Conservation (phyloP, 2,797 vertebrate species). For the Pampus argenteus region DNA sequence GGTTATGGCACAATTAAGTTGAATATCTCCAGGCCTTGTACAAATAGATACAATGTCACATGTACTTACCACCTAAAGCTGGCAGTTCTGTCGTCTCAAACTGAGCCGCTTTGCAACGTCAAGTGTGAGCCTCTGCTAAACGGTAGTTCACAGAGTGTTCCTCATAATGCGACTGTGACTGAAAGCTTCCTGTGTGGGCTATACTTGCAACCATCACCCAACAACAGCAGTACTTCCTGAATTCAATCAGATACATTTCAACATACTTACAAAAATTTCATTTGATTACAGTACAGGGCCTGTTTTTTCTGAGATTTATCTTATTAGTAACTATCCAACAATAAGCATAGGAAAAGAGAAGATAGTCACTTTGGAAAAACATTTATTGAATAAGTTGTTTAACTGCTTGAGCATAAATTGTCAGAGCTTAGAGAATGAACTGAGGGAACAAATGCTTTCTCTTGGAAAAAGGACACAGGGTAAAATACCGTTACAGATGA, state of each 20-base stretch:
- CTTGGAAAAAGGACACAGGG: slow-evolving; percentile 42
- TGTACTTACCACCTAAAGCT: slow-evolving; percentile 59
- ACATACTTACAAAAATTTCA: neutral
- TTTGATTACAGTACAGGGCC: neutral
- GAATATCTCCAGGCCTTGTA: neutral
- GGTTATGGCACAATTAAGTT: neutral
- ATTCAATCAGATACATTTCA: slow-evolving; percentile 1
- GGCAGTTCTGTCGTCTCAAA: slow-evolving; percentile 32
- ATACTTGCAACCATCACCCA: slow-evolving; percentile 3
- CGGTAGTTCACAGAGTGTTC: slow-evolving; percentile 48
- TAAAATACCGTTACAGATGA: slow-evolving; percentile 51
- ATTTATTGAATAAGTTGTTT: slow-evolving; percentile 76
- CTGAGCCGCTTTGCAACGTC: slow-evolving; percentile 39
- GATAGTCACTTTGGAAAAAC: slow-evolving; percentile 61
- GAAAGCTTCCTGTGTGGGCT: slow-evolving; percentile 74
- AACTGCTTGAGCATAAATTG: slow-evolving; percentile 58
- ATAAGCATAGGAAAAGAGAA: neutral
- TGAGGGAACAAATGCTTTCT: slow-evolving; percentile 19
- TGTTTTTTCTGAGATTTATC: neutral
- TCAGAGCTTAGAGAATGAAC: slow-evolving; percentile 42
- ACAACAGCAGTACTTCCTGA: slow-evolving; percentile 52
- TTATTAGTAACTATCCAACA: neutral
- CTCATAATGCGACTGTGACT: slow-evolving; percentile 38
- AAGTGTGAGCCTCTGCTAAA: slow-evolving; percentile 19
- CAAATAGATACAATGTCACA: neutral